Evolutionary conservation across 2,113 vertebrate species (phyloP).

Genomic region (Bostrychus sinensis): DNA sequence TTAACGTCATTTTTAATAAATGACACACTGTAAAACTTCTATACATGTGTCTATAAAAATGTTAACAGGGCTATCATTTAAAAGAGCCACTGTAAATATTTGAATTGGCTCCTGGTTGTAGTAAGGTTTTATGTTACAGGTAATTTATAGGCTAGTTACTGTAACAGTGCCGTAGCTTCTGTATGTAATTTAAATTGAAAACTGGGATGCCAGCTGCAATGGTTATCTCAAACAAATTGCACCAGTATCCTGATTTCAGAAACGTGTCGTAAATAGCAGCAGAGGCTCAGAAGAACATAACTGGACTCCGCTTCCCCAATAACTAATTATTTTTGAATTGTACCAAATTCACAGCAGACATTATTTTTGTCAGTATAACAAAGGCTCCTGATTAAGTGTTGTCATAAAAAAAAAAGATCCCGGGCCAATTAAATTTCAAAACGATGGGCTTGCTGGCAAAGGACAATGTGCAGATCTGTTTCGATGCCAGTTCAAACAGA

Average conservation of each 20-base stretch:
- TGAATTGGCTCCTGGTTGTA: neutral
- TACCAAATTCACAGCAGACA: constrained; percentile 50
- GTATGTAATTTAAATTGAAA: constrained; percentile 2
- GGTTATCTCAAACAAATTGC: constrained; percentile 9
- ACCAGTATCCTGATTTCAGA: neutral
- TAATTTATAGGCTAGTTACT: neutral
- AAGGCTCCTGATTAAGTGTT: constrained; percentile 76
- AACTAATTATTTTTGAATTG: constrained; percentile 60
- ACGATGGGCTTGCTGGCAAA: constrained; percentile 54
- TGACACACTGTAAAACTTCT: neutral
- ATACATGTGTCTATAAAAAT: neutral
- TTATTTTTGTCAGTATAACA: constrained; percentile 75
- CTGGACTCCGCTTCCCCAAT: constrained; percentile 34
- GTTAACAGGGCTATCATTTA: neutral
- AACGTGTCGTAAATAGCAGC: constrained; percentile 29
- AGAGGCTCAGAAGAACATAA: constrained; percentile 39
- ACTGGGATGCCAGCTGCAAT: neutral
- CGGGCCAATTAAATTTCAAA: constrained; percentile 70
- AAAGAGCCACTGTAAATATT: neutral
- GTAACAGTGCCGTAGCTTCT: neutral
- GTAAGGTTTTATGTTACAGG: neutral
- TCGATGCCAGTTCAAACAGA: constrained; percentile 60
- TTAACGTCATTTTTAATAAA: neutral
- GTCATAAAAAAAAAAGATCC: constrained; percentile 73
- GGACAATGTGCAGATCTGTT: constrained; percentile 61